Conservation (phyloP, 2,888 invertebrate species). For the Ophion slaviceki region DNA sequence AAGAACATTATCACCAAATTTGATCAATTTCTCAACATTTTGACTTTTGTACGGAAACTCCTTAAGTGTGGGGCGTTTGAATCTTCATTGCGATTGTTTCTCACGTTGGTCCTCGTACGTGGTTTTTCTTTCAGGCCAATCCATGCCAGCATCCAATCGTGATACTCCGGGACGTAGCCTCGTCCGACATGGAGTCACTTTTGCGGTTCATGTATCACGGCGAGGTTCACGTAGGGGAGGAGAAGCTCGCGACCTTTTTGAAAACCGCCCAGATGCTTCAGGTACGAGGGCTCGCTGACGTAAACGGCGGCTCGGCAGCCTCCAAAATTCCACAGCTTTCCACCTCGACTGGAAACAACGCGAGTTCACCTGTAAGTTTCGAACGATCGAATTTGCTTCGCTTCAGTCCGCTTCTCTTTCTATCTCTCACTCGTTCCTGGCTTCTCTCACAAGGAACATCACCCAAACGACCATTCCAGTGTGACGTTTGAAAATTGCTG, state of each 20-base stretch:
- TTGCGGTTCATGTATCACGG: slow-evolving; percentile 97
- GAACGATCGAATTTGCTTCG: background rate
- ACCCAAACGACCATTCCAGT: too few relatives aligned
- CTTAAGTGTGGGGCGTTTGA: too few relatives aligned
- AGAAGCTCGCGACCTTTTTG: slow-evolving; percentile 93
- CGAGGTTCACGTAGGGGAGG: slow-evolving; percentile 95
- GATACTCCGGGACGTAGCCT: slow-evolving; percentile 93
- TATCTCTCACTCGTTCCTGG: background rate
- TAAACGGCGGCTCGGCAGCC: slow-evolving; percentile 85
- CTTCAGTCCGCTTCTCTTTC: background rate
- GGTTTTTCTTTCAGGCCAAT: slow-evolving; percentile 86
- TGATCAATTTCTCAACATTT: too few relatives aligned
- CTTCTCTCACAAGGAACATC: background rate
- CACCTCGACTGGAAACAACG: slow-evolving; percentile 85
- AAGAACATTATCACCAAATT: too few relatives aligned
- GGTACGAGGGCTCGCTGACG: slow-evolving; percentile 94
- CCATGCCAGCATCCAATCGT: slow-evolving; percentile 96
- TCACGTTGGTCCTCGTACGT: too few relatives aligned
- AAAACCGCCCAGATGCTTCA: slow-evolving; percentile 94
- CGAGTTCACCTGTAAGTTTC: slow-evolving; percentile 88
- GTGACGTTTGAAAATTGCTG: too few relatives aligned
- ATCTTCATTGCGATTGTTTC: too few relatives aligned
- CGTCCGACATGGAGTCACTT: slow-evolving; percentile 94
- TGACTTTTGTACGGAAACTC: too few relatives aligned
- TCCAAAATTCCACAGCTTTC: slow-evolving; percentile 78